phyloP scores from a whole-genome alignment of 2,113 vertebrate species.

The Tachysurus fulvidraco region DNA sequence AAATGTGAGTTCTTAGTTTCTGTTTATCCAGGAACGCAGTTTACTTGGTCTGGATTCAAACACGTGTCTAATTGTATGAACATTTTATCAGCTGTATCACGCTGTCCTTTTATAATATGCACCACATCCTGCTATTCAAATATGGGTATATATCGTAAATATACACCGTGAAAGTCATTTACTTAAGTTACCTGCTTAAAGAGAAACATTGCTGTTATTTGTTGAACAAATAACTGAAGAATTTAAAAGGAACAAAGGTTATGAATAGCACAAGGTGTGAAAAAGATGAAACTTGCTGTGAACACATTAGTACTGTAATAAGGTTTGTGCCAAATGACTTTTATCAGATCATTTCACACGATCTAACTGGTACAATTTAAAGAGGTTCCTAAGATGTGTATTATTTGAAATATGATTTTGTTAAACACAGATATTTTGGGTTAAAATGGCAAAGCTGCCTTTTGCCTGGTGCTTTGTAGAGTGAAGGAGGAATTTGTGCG shows the following conservation, averaged over 20 bases:
- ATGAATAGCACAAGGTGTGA: neutral
- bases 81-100: too few species aligned
- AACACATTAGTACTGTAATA: neutral
- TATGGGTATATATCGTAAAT: too few species aligned
- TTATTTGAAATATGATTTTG: neutral
- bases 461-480: neutral
- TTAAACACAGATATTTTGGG: neutral
- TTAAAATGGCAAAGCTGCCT: neutral
- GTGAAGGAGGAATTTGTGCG: neutral
- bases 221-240: neutral
- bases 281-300: neutral
- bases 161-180: neutral
- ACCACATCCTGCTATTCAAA: neutral
- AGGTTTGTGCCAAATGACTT: neutral
- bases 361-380: neutral
- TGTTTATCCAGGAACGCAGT: neutral
- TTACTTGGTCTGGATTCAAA: neutral
- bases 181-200: neutral
- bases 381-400: neutral
- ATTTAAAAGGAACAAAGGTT: neutral
- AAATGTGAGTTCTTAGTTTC: constrained; percentile 78
- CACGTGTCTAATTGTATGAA: neutral
- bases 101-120: neutral
- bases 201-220: neutral
- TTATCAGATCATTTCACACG: neutral